Conservation (phyloP, 2,113 vertebrate species). For the Tetraodon nigroviridis region DNA sequence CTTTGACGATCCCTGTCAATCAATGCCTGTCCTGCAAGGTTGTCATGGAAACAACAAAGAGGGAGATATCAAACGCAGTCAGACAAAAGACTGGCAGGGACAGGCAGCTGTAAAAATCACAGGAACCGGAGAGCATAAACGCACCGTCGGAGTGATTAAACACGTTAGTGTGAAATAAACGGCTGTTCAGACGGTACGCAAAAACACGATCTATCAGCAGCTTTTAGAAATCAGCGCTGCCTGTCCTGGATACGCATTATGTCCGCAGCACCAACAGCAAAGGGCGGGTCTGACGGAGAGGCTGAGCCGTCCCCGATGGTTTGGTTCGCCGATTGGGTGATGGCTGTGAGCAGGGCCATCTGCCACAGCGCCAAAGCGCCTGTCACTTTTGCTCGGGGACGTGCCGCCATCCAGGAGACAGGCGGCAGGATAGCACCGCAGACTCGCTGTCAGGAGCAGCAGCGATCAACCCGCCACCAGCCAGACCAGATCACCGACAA, state of each 20-base stretch:
- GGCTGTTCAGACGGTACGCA: slow-evolving; percentile 33
- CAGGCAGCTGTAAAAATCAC: slow-evolving; percentile 70
- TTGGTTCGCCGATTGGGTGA: slow-evolving; percentile 67
- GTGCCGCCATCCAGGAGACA: slow-evolving; percentile 70
- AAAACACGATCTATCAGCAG: too few relatives aligned
- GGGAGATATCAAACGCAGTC: slow-evolving; percentile 66
- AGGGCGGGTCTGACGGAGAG: slow-evolving; percentile 44
- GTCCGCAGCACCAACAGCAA: slow-evolving; percentile 50
- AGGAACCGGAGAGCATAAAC: slow-evolving; percentile 53
- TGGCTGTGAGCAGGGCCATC: slow-evolving; percentile 75
- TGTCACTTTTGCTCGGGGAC: slow-evolving; percentile 72
- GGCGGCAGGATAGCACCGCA: slow-evolving; percentile 61
- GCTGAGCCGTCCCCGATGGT: slow-evolving; percentile 67
- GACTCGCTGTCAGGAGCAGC: slow-evolving; percentile 80
- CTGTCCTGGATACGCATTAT: slow-evolving; percentile 47
- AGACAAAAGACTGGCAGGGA: slow-evolving; percentile 69
- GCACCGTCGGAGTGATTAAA: slow-evolving; percentile 45
- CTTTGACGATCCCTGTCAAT: slow-evolving; percentile 75
- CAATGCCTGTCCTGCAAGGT: slow-evolving; percentile 72
- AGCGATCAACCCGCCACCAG: slow-evolving; percentile 66
- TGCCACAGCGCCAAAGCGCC: slow-evolving; percentile 69
- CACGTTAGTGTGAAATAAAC: slow-evolving; percentile 45
- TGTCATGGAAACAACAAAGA: slow-evolving; percentile 77
- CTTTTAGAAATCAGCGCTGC: slow-evolving; percentile 23
- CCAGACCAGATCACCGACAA: slow-evolving; percentile 55